Evolutionary conservation across 2,888 invertebrate genomes (phyloP), one percentile per base, ranked within the genome.

Genomic region (Acleris sparsana): DNA sequence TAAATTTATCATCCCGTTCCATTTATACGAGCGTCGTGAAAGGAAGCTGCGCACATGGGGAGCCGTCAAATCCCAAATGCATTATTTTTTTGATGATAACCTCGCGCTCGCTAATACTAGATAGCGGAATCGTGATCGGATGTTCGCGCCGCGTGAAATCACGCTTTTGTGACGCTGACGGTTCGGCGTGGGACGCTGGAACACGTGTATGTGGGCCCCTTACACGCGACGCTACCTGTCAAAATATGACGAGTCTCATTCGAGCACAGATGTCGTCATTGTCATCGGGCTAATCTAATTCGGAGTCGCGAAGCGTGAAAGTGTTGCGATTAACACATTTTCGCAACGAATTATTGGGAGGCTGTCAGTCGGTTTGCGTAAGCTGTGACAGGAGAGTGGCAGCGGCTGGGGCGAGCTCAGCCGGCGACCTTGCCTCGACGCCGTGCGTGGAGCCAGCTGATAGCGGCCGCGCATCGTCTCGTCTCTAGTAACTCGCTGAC

Each of bases 101-200:
- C 86, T 85, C 84, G 84, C 82, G 80, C 79, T 84, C 82, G 81
- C 88, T 89, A 87, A 88, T 88, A 87, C 86, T 87, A 90, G 89
- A 90, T 90, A 90, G 87, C 87, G 87, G 88, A 88, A 86, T 87
- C 86, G 84, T 88, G 88, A 88, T 89, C 87, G 89, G 87, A 88
- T 91, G 89, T 90, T 92, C 85, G 91, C 90, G 85, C 90, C 86
- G 92, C 91, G 91, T 92, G 91, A 92, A 91, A 92, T 92, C 90
- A 90, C 79, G 89, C 86, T 85, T 88, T 90, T 89, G 88, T 88
- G 74, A 80, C 77, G 79, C 71, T 72, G 75, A 73, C 71, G 76
- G 73, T 76, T 78, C 78, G 80, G 80, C 84, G 82, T 84, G 85
- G 87, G 85, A 85, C 81, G 80, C 66, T 33, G 71, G 69, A 85